Base-by-base conservation (phyloP, 1,140 invertebrate species). In the Mactra quadrangularis region DNA sequence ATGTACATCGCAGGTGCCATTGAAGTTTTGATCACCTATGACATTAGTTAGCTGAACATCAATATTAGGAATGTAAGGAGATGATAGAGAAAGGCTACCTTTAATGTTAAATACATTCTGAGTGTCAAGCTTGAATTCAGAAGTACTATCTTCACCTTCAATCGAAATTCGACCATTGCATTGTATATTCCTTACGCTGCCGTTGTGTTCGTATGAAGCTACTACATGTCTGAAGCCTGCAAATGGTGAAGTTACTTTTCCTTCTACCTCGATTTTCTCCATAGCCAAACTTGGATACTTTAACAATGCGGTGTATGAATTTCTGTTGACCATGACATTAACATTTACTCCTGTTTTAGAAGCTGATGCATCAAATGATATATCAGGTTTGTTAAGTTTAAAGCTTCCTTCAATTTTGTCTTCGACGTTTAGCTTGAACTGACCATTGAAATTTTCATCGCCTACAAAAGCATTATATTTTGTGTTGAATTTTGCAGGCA, bases 121-220 rank as follows among this genome's bases (percentile, higher is more conserved):
- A 25, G 52, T 45, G 55, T 78, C 38, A 19, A 68, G 15, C 25
- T 9, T 55, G n/a, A 78, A 33, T 29, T 78, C 52, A 0, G 50
- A 19, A 68, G 27, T 31, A 29, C 45, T 66, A 52, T 55, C 45
- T 19, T 22, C 29, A 31, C 45, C 29, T 29, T 78, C 76, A 25
- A 78, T 35, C 1, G 3, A 19, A 22, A 68, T 13, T 53, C 33
- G 47, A 47, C 60, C 62, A 25, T 33, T 35, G 27, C 60, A 52
- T n/a, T 52, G 15, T 33, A 78, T 66, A 25, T 78, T 66, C 25
- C 47, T 66, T 25, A 57, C 19, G 11, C 9, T 35, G 1, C 76
- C 76, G 11, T 13, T 35, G 33, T 60, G 72, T 45, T 31, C 38
- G 27, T 60, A 75, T 45, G 35, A n/a, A 3, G 72, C 55, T 0